These are phyloP conservation scores for Xanthorhoe spadicearia DNA, from an alignment of 2,888 invertebrate genomes.

Conservation along the genomic window DNA sequence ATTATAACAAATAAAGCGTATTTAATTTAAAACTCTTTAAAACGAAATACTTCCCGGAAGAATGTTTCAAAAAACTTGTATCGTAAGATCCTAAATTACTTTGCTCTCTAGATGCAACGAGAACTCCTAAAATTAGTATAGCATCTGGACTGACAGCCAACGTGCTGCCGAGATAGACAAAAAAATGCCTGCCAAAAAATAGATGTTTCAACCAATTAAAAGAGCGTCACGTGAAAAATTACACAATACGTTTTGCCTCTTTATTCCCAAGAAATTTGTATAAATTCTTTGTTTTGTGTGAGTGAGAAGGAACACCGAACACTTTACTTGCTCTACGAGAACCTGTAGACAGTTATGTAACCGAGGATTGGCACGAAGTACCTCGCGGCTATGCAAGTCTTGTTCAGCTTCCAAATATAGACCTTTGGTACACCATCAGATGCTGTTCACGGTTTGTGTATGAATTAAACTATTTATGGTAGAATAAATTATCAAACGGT, in stretches of 20 bases:
- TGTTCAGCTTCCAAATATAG: conserved; percentile 51
- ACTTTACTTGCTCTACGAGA: not conserved
- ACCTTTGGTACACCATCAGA: conserved; percentile 57
- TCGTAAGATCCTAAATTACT: conserved; percentile 9
- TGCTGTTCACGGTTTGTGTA: conserved; percentile 34
- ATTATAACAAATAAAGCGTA: not conserved
- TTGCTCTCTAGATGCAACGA: conserved; percentile 36
- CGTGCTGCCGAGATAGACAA: no score
- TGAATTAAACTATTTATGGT: conserved; percentile 1
- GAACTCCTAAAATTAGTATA: not conserved
- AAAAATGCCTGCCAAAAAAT: no score
- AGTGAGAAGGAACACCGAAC: no score
- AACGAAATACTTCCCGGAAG: not conserved
- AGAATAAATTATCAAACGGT: not conserved
- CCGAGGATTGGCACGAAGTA: conserved; percentile 55
- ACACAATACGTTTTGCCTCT: no score
- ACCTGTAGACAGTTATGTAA: conserved; percentile 48
- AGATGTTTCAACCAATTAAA: no score
- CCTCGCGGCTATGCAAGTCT: conserved; percentile 48
- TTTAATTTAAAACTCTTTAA: not conserved
- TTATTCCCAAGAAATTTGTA: no score
- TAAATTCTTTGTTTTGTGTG: no score
- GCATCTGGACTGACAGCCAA: no score
- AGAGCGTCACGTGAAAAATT: no score
- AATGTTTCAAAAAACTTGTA: not conserved